A percentile compares a stretch with the other conserved stretches of the same genome.
phyloP scores from a whole-genome alignment of 2,888 invertebrate species.

The Machimus rusticus region DNA sequence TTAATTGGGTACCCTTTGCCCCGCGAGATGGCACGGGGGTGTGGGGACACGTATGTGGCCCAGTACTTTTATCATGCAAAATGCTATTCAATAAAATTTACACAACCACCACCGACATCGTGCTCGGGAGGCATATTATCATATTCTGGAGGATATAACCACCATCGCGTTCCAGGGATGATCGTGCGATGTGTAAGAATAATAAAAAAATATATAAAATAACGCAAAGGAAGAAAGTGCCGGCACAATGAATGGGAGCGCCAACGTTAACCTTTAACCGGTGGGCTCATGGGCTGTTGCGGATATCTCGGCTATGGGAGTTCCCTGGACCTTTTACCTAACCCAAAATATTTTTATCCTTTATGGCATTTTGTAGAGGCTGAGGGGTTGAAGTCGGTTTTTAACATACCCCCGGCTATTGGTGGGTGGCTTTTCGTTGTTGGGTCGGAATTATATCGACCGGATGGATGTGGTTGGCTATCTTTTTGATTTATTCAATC shows the following conservation, averaged over 20 bases:
- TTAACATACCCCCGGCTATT: not conserved
- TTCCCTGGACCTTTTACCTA: not conserved
- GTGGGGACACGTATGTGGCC: not conserved
- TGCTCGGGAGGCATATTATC: not conserved
- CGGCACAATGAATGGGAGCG: not conserved
- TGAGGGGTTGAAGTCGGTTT: not conserved
- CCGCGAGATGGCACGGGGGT: not conserved
- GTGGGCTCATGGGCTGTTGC: not conserved
- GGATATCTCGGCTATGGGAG: not conserved
- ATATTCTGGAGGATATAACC: not conserved
- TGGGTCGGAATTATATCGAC: not conserved
- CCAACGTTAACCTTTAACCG: not conserved
- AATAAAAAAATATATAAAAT: not conserved
- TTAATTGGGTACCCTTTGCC: conserved; percentile 46
- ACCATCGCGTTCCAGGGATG: not conserved
- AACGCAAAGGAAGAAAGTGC: not conserved
- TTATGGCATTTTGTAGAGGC: not conserved
- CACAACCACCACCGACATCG: not conserved
- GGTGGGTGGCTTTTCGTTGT: not conserved
- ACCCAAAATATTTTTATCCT: not conserved
- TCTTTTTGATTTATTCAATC: not conserved
- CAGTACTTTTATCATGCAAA: not conserved
- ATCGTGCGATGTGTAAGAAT: conserved; percentile 12
- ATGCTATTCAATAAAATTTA: conserved; percentile 30
- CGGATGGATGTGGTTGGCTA: not conserved